Conservation (phyloP, 2,797 vertebrate species). For the Smutsia temminckii region DNA sequence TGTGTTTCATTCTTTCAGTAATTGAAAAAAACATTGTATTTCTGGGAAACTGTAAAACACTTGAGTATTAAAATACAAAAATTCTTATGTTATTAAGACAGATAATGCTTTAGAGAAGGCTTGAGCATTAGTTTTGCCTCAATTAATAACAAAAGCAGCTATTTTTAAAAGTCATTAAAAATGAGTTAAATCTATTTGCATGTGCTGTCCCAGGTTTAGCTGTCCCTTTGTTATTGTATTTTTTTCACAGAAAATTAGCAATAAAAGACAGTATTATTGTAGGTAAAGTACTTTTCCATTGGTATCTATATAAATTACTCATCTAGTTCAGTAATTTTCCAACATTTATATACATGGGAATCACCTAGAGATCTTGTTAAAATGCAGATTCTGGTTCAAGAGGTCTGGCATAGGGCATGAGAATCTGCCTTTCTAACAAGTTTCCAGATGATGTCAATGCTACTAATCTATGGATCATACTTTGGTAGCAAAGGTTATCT, state of each 20-base stretch:
- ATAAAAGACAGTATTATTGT: constrained; percentile 32
- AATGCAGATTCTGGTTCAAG: background rate
- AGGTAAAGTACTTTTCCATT: constrained; percentile 42
- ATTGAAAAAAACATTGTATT: constrained; percentile 59
- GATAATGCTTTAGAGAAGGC: constrained; percentile 50
- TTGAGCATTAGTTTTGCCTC: constrained; percentile 3
- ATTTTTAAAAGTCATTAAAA: background rate
- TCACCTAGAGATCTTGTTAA: background rate
- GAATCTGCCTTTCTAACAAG: background rate
- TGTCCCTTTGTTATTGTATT: background rate
- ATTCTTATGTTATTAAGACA: constrained; percentile 17
- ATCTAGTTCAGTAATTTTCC: constrained; percentile 42
- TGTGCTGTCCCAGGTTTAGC: constrained; percentile 48
- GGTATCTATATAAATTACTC: constrained; percentile 24
- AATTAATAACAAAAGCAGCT: background rate
- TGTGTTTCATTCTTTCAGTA: constrained; percentile 51
- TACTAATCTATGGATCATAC: background rate
- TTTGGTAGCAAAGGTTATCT: background rate
- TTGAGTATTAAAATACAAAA: constrained; percentile 65
- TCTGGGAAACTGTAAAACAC: constrained; percentile 60
- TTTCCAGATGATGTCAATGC: background rate
- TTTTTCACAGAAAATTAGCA: background rate
- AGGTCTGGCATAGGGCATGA: background rate
- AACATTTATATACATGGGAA: background rate
- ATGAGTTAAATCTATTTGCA: constrained; percentile 53